Conservation (phyloP, 2,797 vertebrate genomes). For the Iguana delicatissima region DNA sequence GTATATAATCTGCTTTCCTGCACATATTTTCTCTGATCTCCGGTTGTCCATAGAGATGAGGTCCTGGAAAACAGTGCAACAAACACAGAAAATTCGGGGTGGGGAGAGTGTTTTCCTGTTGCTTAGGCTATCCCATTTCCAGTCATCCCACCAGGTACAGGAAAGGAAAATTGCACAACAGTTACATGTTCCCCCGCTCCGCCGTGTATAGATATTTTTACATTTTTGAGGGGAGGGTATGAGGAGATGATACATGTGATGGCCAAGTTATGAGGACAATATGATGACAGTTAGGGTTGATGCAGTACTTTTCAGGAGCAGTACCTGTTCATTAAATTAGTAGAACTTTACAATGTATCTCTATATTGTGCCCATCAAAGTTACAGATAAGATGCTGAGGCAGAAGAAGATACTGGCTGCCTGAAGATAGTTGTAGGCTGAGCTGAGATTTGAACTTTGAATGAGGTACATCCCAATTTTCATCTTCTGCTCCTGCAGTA, state of each 20-base stretch:
- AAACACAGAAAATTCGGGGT: too few species aligned
- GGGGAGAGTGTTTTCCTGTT: too few species aligned
- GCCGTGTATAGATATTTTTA: not conserved
- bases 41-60: too few species aligned
- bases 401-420: not conserved
- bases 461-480: not conserved
- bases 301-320: not conserved
- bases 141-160: too few species aligned
- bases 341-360: not conserved
- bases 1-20: too few species aligned
- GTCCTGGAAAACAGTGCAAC: too few species aligned
- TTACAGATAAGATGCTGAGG: not conserved
- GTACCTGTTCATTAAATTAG: not conserved
- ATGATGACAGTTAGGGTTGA: not conserved
- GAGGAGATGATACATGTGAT: not conserved
- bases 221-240: not conserved
- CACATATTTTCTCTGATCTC: too few species aligned
- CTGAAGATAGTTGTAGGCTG: not conserved
- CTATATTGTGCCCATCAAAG: not conserved
- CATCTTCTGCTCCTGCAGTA: not conserved
- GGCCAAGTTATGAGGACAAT: not conserved
- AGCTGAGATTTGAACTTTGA: not conserved
- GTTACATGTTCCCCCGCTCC: too few species aligned
- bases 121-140: too few species aligned
- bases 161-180: too few species aligned